Base-by-base conservation (phyloP, 2,113 vertebrate genomes). In the Microcebus murinus region DNA sequence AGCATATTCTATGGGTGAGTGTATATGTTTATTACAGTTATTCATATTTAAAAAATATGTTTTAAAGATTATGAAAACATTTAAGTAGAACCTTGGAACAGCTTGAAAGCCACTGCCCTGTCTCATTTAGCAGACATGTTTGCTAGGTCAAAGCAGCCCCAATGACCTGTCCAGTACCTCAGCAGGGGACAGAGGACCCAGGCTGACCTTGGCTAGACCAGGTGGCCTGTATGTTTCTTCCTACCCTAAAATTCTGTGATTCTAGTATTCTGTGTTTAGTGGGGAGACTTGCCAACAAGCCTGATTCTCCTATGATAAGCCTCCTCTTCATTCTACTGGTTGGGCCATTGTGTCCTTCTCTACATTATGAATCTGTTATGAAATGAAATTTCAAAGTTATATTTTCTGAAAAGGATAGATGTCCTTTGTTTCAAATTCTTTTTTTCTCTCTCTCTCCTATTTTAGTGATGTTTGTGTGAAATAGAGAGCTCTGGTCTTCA, bases 381-480 rank as follows among this genome's bases (percentile, higher is more conserved):
- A 80, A 74, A 86, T 73, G 15, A 96, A 73, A 55, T 42, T 81
- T 80, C 34, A 61, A 23, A 63, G 8, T 23, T 73, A 15, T 34
- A 65, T 74, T 91, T 95, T 84, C 55, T 80, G 31, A n/a, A 95
- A 97, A 74, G 15, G 9, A 65, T 74, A 48, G 34, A 52, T 70
- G 23, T 74, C n/a, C 45, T 95, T 85, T 83, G 42, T 57, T 90
- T 81, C 91, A 92, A 61, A n/a, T 92, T 89, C 42, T 36, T 68
- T 89, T 89, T 86, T 92, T 80, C 68, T 84, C 34, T 71, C 92
- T 80, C 80, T 93, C 27, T 85, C 34, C 18, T 61, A 45, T 61
- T 74, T 57, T 57, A 74, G 42, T 84, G 65, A 71, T 48, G 67
- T 59, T 92, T 85, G 4, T 80, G 8, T 84, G 42, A 90, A 63